Evolutionary conservation across 2,113 vertebrate genomes (phyloP).

Genomic region (Henicopernis longicauda): DNA sequence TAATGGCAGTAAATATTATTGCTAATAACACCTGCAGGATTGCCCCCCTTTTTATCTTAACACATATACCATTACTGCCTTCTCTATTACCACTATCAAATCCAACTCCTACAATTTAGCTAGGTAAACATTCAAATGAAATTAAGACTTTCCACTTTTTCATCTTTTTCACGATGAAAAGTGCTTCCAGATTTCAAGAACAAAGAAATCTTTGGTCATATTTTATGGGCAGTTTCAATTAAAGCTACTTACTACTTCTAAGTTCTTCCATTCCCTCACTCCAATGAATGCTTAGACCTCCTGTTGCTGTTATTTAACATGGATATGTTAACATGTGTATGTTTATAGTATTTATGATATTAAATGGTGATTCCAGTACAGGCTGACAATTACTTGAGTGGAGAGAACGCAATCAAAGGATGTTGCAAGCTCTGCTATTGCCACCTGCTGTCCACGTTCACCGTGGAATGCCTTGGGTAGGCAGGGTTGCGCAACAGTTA

Average conservation of each 20-base stretch:
- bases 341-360: neutral
- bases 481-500: neutral
- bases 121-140: neutral
- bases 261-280: neutral
- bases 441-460: neutral
- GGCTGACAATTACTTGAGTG: neutral
- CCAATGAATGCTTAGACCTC: neutral
- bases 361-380: neutral
- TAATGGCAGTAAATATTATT: neutral
- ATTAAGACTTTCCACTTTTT: neutral
- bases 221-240: neutral
- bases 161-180: neutral
- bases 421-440: conserved; percentile 7
- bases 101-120: neutral
- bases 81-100: neutral
- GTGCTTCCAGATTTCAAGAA: neutral
- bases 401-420: neutral
- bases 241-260: neutral
- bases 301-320: neutral
- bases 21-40: neutral
- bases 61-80: neutral
- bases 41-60: neutral
- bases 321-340: neutral
- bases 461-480: neutral
- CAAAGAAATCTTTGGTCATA: neutral